Conservation (phyloP, 2,113 vertebrate species). For the Saguinus midas region DNA sequence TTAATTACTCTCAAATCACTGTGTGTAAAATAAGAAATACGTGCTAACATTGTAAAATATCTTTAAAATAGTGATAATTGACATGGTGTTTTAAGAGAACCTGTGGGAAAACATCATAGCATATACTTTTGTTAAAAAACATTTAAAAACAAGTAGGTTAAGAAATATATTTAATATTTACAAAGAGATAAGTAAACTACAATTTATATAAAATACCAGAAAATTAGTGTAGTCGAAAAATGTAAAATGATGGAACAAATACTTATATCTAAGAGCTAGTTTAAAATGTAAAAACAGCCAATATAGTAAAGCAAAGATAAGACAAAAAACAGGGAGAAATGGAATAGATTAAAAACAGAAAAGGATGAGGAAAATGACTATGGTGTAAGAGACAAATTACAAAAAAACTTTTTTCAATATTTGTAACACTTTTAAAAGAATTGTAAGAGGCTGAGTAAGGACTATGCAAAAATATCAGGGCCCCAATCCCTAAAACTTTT, state of each 20-base stretch:
- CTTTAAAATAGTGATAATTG: neutral
- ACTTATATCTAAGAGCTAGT: neutral
- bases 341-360: neutral
- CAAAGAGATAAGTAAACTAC: neutral
- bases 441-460: neutral
- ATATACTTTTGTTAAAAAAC: neutral
- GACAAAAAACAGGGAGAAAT: neutral
- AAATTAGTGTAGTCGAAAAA: neutral
- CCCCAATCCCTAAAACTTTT: neutral
- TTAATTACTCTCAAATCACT: neutral
- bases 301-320: neutral
- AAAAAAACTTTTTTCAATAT: neutral
- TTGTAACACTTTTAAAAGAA: neutral
- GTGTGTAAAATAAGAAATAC: neutral
- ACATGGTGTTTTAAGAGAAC: neutral
- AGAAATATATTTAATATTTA: too few species aligned
- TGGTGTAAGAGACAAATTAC: neutral
- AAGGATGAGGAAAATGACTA: neutral
- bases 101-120: neutral
- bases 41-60: neutral
- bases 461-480: neutral
- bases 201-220: neutral
- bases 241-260: neutral
- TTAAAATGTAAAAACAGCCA: neutral
- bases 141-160: neutral